These are phyloP conservation scores for Lymantria dispar DNA, from an alignment of 2,888 invertebrate species.

Conservation along the genomic window DNA sequence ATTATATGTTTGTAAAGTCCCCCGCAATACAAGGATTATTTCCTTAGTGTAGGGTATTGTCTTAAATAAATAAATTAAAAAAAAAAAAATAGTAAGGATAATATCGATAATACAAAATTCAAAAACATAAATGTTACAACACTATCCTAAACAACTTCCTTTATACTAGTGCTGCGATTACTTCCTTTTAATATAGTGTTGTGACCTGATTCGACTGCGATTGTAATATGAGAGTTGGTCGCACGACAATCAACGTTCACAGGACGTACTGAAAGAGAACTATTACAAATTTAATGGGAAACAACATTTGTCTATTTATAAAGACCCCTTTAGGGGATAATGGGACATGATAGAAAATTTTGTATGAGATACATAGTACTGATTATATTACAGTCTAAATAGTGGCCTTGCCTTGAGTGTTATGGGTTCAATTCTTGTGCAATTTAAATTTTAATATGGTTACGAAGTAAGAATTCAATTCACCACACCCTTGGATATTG, in stretches of 20 bases:
- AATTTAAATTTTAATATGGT: too few relatives aligned
- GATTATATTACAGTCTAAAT: not conserved
- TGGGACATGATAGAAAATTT: conserved; percentile 2
- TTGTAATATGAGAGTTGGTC: conserved; percentile 46
- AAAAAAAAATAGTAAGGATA: too few relatives aligned
- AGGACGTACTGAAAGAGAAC: conserved; percentile 63
- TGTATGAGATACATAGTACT: not conserved
- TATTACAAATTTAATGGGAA: conserved; percentile 74
- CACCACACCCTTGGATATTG: too few relatives aligned
- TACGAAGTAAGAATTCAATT: too few relatives aligned
- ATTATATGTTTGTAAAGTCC: too few relatives aligned
- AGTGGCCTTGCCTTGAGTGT: not conserved
- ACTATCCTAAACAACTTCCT: not conserved
- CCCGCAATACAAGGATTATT: too few relatives aligned
- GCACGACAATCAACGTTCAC: conserved; percentile 62
- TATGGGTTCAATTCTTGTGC: too few relatives aligned
- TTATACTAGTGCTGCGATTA: conserved; percentile 10
- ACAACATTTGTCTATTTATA: conserved; percentile 62
- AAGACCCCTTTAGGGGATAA: conserved; percentile 40
- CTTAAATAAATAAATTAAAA: too few relatives aligned
- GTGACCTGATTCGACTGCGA: conserved; percentile 28
- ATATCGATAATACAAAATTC: not conserved
- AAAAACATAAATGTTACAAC: not conserved
- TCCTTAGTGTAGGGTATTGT: too few relatives aligned
- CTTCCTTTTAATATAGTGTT: conserved; percentile 14